Evolutionary conservation across 2,113 vertebrate species (phyloP).

Genomic region (Pseudois nayaur): DNA sequence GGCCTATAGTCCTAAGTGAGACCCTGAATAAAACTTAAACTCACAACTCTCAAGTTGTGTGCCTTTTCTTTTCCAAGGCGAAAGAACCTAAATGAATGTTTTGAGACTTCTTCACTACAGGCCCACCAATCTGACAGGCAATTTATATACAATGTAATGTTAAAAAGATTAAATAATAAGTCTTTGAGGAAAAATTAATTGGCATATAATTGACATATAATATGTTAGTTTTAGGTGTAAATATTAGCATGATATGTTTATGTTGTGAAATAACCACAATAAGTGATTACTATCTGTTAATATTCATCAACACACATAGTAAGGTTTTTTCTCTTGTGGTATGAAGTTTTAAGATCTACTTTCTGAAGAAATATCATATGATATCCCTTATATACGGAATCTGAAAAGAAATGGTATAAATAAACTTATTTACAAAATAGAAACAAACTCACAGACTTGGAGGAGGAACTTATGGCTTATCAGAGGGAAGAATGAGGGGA

Average conservation of each 20-base stretch:
- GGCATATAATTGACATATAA: not conserved
- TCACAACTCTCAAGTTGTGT: not conserved
- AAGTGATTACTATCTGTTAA: not conserved
- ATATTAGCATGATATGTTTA: not conserved
- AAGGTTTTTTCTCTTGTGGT: not conserved
- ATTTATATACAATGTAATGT: not conserved
- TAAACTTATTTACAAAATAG: not conserved
- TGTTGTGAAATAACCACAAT: not conserved
- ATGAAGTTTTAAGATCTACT: not conserved
- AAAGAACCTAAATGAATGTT: not conserved
- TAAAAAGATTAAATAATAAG: not conserved
- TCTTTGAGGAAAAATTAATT: not conserved
- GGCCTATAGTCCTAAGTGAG: not conserved
- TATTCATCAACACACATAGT: not conserved
- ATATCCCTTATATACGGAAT: not conserved
- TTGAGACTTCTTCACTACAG: not conserved
- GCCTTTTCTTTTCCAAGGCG: not conserved
- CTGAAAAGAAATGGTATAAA: not conserved
- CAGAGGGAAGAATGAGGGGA: not conserved
- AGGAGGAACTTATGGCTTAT: not conserved
- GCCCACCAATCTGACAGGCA: not conserved
- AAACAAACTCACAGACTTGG: not conserved
- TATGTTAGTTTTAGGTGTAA: not conserved
- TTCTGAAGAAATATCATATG: not conserved
- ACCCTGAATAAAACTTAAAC: not conserved